Base-by-base conservation (phyloP, 2,888 invertebrate species). In the Caenorhabditis virilis region DNA sequence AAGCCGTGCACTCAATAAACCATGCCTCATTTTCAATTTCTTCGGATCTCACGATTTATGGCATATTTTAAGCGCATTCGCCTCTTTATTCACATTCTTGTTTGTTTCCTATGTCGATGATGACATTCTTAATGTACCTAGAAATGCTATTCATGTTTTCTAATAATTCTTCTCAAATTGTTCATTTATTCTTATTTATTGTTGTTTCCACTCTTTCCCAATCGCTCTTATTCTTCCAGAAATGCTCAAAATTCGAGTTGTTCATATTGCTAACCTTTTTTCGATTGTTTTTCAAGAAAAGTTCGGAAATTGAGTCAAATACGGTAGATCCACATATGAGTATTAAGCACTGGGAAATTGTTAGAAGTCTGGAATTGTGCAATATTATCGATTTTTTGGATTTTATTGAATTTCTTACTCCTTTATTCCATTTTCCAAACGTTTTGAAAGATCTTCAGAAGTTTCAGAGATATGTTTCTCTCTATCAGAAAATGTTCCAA, bases 1-100 rank as follows among this genome's bases (percentile, higher is more conserved):
- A 6, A 59, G 59, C 20, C 50, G 64, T 16, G 50, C 58, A 2
- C 55, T 64, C 11, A 64, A 64, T 47, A 55, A 55, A 27, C 55
- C 54, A 5, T 64, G 64, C 18, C 27, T 64, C 13, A 35, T 64
- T 4, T 16, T 64, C 2, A 15, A 55, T 22, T 64, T 64, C 35
- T 64, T 59, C 35, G 64, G 55, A 13, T 55, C 59, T 0, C 64
- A 64, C 48, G 64, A 64, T 36, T 27, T 64, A 23, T 64, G 64
- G 64, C 64, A 64, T 43, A 52, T 64, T 4, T 48, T 51, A 33
- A 51, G 59, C 26, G 58, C 64, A 9, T 20, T 48, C 15, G 59
- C 59, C 18, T 48, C 48, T 6, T 43, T 64, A n/a, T 64, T 64
- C 52, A 59, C 64, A 18, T 55, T 64, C 27, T 30, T 59, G 0